phyloP scores from a whole-genome alignment of 1,140 invertebrate genomes.

The Drosophila simulans region DNA sequence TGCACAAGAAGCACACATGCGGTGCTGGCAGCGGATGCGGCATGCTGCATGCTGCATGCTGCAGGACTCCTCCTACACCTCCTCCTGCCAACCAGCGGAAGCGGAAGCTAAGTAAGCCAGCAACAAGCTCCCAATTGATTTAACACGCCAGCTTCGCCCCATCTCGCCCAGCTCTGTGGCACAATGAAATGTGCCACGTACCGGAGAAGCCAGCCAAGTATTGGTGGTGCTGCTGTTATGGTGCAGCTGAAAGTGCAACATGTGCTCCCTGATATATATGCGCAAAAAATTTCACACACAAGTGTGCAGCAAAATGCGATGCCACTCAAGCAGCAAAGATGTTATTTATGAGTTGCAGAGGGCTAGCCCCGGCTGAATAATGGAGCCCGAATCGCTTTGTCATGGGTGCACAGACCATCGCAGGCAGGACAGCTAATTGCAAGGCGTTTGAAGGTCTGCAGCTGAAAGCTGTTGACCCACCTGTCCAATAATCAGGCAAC shows the following conservation, averaged over 20 bases:
- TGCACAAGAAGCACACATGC: slow-evolving; percentile 63
- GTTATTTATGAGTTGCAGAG: slow-evolving; percentile 59
- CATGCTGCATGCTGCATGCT: slow-evolving; percentile 33
- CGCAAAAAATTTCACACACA: slow-evolving; percentile 65
- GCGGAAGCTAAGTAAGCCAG: slow-evolving; percentile 74
- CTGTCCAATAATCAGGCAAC: slow-evolving; percentile 10
- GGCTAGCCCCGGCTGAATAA: slow-evolving; percentile 45
- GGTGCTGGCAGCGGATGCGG: slow-evolving; percentile 38
- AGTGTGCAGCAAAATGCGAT: slow-evolving; percentile 59
- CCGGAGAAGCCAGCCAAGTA: neutral
- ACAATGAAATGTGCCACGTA: slow-evolving; percentile 58
- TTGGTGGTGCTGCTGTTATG: slow-evolving; percentile 16
- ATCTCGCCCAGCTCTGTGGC: slow-evolving; percentile 13
- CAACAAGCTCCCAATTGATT: slow-evolving; percentile 81
- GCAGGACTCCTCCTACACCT: slow-evolving; percentile 7
- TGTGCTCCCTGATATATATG: slow-evolving; percentile 63
- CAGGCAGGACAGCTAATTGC: too few species aligned
- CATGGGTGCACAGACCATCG: slow-evolving; percentile 27
- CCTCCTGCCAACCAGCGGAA: slow-evolving; percentile 46
- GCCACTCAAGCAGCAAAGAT: slow-evolving; percentile 58
- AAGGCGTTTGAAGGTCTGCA: neutral
- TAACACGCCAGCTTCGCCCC: slow-evolving; percentile 58
- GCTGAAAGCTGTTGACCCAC: slow-evolving; percentile 22
- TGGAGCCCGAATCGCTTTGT: slow-evolving; percentile 52
- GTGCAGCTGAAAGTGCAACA: slow-evolving; percentile 58